Evolutionary conservation across 2,888 invertebrate species (phyloP).

Genomic region (Drosophila barbarae): DNA sequence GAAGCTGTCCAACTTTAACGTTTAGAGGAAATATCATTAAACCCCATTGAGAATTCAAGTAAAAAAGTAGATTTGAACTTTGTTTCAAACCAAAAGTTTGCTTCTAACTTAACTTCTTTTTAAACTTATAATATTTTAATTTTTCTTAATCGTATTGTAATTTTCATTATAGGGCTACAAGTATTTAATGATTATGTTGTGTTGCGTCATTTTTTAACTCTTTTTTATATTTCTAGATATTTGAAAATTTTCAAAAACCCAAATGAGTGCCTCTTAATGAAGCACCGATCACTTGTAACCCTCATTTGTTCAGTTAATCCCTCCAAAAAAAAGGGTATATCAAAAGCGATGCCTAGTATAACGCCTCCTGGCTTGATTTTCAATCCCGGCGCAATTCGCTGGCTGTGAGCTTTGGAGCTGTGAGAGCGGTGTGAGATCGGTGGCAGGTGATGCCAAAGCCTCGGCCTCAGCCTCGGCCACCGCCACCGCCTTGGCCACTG

Average conservation of each 20-base stretch:
- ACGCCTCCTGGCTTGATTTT: conserved; percentile 17
- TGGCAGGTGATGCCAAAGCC: conserved; percentile 62
- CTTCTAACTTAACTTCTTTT: too few relatives aligned
- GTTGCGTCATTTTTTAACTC: too few relatives aligned
- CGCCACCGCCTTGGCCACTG: conserved; percentile 1
- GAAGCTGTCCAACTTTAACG: too few relatives aligned
- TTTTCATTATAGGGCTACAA: too few relatives aligned
- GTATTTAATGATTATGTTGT: too few relatives aligned
- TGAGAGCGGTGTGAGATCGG: conserved; percentile 62
- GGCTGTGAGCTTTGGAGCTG: conserved; percentile 19
- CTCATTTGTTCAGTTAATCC: too few relatives aligned
- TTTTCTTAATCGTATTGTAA: too few relatives aligned
- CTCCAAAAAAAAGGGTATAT: conserved; percentile 17
- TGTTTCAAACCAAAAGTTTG: too few relatives aligned
- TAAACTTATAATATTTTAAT: too few relatives aligned
- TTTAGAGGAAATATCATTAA: too few relatives aligned
- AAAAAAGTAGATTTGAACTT: too few relatives aligned
- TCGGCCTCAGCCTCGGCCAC: not conserved
- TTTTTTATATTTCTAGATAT: not conserved
- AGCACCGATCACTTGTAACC: not conserved
- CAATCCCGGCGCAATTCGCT: conserved; percentile 17
- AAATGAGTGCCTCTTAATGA: not conserved
- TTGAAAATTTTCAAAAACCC: not conserved
- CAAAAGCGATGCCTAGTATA: not conserved
- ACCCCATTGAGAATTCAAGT: too few relatives aligned